phyloP scores from a whole-genome alignment of 2,888 invertebrate genomes.

The Xanthia icteritia region DNA sequence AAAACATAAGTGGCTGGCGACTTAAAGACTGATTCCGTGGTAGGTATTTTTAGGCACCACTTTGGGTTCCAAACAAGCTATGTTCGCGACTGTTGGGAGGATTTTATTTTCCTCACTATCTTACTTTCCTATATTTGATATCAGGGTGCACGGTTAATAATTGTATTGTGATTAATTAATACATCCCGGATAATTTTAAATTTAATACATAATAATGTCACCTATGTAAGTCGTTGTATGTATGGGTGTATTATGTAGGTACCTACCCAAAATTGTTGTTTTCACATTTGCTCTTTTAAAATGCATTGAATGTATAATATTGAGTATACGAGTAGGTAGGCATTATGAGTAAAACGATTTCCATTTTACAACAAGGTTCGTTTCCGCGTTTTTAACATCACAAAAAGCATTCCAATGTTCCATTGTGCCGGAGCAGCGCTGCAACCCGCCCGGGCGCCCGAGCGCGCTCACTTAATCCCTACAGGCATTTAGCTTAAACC shows the following conservation, averaged over 20 bases:
- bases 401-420: constrained; percentile 82
- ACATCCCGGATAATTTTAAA: too few relatives aligned
- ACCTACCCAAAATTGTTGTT: too few relatives aligned
- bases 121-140: background rate
- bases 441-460: constrained; percentile 48
- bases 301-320: constrained; percentile 8
- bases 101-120: background rate
- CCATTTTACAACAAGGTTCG: constrained; percentile 64
- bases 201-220: background rate
- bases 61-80: background rate
- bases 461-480: constrained; percentile 74
- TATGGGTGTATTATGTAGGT: too few relatives aligned
- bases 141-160: background rate
- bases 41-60: too few relatives aligned
- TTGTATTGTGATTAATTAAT: background rate
- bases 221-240: background rate
- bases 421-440: constrained; percentile 73
- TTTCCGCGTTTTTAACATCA: constrained; percentile 77
- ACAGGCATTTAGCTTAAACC: constrained; percentile 68
- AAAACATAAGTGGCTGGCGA: too few relatives aligned
- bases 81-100: too few relatives aligned
- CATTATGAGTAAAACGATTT: constrained; percentile 55
- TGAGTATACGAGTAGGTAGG: background rate
- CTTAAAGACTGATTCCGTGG: too few relatives aligned
- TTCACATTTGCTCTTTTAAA: constrained; percentile 5